Evolutionary conservation across 2,113 vertebrate genomes (phyloP), one percentile per base, ranked within the genome.

Genomic region (Tychaedon coryphoeus): DNA sequence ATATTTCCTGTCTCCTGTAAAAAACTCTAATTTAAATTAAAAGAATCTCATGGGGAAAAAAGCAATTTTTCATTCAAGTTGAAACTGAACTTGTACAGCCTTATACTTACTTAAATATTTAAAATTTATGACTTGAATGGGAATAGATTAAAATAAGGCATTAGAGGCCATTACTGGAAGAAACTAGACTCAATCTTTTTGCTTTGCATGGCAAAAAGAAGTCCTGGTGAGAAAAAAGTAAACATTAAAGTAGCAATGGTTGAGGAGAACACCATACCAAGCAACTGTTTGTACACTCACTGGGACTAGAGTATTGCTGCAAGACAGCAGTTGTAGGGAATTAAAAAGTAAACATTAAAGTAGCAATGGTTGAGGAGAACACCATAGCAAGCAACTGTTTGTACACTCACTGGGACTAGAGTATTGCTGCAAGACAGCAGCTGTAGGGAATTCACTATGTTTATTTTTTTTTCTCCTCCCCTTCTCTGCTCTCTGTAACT

Each of bases 71-170:
- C 79, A 93, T 84, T 43, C 69, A 90, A 88, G 62, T 28, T 3
- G 4, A 90, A 93, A 86, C 38, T 36, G 72, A 96, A 91, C 76
- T 90, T 83, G 29, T 66, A 80, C 14, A 83, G 67, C 15, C 50
- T 88, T 83, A 88, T 70, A 56, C 33, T 86, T 60, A 45, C 25
- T 94, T 92, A 89, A 94, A 78, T 87, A 84, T 90, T 96, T 93
- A 77, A 93, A 80, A 77, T 51, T 54, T 83, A 92, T 90, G 0
- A 73, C n/a, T 86, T 83, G 54, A 45, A 64, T 65, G 19, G 34
- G 19, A 88, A 60, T 54, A n/a, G 28, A 91, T 92, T 73, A 83
- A 83, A 93, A 57, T 54, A 90, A 80, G 38, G 18, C 26, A 76
- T 82, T 76, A 57, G 31, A 90, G 43, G 64, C 14, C 57, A 86